Evolutionary conservation across 2,888 invertebrate genomes (phyloP).

Genomic region (Hoplodrina ambigua): DNA sequence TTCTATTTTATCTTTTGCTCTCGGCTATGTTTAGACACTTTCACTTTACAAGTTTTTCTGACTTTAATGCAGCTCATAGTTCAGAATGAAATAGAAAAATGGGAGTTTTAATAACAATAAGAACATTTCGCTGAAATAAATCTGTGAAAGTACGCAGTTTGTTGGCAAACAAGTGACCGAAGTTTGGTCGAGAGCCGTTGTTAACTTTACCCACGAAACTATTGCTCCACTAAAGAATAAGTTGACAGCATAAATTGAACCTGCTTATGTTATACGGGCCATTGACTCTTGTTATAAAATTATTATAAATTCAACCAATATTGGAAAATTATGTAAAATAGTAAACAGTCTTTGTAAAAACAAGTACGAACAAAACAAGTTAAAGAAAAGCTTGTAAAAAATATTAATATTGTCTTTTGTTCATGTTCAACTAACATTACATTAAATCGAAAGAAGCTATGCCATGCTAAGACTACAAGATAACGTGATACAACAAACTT

Average conservation of each 20-base stretch:
- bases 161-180: slow-evolving; percentile 47
- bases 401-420: neutral
- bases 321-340: neutral
- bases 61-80: slow-evolving; percentile 22
- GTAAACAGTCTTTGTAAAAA: neutral
- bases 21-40: slow-evolving; percentile 26
- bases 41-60: slow-evolving; percentile 33
- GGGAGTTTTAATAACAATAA: slow-evolving; percentile 32
- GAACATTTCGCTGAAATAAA: slow-evolving; percentile 54
- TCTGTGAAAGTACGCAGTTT: slow-evolving; percentile 39
- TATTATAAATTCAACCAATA: neutral
- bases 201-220: slow-evolving; percentile 52
- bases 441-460: neutral
- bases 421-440: neutral
- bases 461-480: neutral
- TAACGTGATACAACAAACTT: neutral
- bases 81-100: slow-evolving; percentile 27
- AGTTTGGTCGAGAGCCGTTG: slow-evolving; percentile 43
- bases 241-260: slow-evolving; percentile 32
- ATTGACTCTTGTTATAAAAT: slow-evolving; percentile 12
- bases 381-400: neutral
- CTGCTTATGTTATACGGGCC: neutral
- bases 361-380: neutral
- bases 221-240: slow-evolving; percentile 39
- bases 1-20: slow-evolving; percentile 34